phyloP scores from a whole-genome alignment of 2,113 vertebrate genomes.

The Elachura formosa region DNA sequence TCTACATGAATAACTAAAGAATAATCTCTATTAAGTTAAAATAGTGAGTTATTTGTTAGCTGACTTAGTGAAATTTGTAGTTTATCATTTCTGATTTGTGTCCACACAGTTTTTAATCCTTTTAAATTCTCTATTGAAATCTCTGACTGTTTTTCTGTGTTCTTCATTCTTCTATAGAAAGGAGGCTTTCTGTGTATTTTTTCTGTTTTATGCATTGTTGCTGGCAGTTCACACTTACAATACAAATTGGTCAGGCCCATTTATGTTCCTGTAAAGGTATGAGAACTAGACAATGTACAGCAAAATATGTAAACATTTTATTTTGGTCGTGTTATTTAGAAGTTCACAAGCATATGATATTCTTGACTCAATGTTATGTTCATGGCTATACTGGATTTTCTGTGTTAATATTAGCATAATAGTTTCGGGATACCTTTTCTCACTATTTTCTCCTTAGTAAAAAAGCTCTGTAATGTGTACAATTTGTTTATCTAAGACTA shows the following conservation, averaged over 20 bases:
- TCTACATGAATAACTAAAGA: background rate
- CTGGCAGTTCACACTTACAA: background rate
- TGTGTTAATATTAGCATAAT: background rate
- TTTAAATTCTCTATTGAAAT: background rate
- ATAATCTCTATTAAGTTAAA: background rate
- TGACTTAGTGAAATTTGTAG: background rate
- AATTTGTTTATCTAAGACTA: background rate
- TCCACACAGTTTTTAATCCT: background rate
- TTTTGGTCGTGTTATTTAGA: background rate
- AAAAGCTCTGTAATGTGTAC: background rate
- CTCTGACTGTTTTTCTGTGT: background rate
- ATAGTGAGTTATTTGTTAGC: background rate
- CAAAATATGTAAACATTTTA: background rate
- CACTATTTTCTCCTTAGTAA: background rate
- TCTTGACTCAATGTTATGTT: background rate
- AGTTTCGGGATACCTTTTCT: background rate
- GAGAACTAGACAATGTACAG: background rate
- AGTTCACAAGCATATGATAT: background rate
- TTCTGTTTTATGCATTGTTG: background rate
- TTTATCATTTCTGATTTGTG: background rate
- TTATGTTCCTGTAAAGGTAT: background rate
- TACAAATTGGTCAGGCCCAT: background rate
- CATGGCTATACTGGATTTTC: background rate
- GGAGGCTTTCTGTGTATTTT: background rate
- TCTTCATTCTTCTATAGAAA: background rate